These are phyloP conservation scores for Dusona sp. DNA, from an alignment of 2,888 invertebrate species.

Conservation along the genomic window DNA sequence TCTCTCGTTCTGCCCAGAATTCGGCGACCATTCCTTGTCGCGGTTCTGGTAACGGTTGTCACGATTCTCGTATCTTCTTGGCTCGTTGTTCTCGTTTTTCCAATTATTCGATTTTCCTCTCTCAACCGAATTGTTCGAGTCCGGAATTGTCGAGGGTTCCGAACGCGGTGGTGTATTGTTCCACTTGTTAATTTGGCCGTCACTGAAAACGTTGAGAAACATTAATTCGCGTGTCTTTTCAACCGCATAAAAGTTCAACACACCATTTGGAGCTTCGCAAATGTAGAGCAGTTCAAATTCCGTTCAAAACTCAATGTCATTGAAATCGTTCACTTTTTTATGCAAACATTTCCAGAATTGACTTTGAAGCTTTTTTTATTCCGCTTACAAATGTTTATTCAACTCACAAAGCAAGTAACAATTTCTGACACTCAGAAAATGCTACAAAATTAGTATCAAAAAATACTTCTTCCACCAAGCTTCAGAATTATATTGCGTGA, in stretches of 20 bases:
- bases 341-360: background rate
- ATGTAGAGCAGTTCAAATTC: background rate
- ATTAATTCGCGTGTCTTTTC: background rate
- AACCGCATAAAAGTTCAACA: background rate
- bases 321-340: background rate
- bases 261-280: background rate
- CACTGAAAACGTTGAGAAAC: slow-evolving; percentile 63
- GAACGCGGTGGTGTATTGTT: slow-evolving; percentile 47
- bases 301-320: background rate
- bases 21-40: slow-evolving; percentile 47
- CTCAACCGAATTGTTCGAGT: slow-evolving; percentile 42
- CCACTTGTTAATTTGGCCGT: slow-evolving; percentile 68
- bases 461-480: slow-evolving; percentile 65
- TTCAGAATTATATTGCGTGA: slow-evolving; percentile 2
- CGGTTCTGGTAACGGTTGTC: slow-evolving; percentile 73
- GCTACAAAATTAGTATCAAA: slow-evolving; percentile 51
- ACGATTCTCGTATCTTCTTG: slow-evolving; percentile 73
- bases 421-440: background rate
- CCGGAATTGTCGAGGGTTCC: slow-evolving; percentile 29
- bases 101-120: slow-evolving; percentile 72
- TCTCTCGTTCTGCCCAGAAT: slow-evolving; percentile 62
- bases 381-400: background rate
- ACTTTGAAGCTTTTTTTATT: background rate
- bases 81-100: slow-evolving; percentile 78
- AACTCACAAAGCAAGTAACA: background rate